Conservation (phyloP, 2,888 invertebrate genomes). For the Nomada flava region DNA sequence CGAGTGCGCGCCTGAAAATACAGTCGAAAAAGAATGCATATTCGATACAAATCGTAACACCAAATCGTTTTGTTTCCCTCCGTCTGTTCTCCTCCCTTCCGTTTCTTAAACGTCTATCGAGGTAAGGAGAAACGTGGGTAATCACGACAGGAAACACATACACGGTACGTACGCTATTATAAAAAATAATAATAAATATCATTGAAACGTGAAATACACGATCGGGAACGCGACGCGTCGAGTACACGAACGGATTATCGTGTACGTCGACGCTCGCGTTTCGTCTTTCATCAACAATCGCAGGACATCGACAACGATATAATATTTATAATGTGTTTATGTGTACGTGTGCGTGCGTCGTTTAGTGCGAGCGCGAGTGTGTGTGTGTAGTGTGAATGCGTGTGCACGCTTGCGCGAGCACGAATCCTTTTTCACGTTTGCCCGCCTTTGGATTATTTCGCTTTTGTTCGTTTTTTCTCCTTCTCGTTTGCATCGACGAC, state of each 20-base stretch:
- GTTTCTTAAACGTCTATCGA: constrained; percentile 53
- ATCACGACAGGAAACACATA: constrained; percentile 69
- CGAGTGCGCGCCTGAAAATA: background rate
- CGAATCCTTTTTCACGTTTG: background rate
- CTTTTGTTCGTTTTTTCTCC: background rate
- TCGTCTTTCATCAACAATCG: constrained; percentile 60
- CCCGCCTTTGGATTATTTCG: too few relatives aligned
- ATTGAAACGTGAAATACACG: constrained; percentile 67
- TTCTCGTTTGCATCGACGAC: background rate
- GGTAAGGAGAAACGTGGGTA: constrained; percentile 59
- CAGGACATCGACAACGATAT: constrained; percentile 70
- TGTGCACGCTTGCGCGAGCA: constrained; percentile 2
- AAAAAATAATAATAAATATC: constrained; percentile 63
- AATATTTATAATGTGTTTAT: constrained; percentile 27
- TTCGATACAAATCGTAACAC: constrained; percentile 4
- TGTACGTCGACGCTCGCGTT: constrained; percentile 32
- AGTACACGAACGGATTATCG: background rate
- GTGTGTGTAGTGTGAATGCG: constrained; percentile 12
- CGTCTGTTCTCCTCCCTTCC: constrained; percentile 4
- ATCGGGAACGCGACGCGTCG: constrained; percentile 37
- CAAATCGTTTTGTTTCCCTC: background rate
- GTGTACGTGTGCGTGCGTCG: constrained; percentile 4
- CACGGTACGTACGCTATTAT: constrained; percentile 66
- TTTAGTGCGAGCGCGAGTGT: background rate
- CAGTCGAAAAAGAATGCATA: background rate